Base-by-base conservation (phyloP, 2,888 invertebrate species). In the Drosophila anomalata region DNA sequence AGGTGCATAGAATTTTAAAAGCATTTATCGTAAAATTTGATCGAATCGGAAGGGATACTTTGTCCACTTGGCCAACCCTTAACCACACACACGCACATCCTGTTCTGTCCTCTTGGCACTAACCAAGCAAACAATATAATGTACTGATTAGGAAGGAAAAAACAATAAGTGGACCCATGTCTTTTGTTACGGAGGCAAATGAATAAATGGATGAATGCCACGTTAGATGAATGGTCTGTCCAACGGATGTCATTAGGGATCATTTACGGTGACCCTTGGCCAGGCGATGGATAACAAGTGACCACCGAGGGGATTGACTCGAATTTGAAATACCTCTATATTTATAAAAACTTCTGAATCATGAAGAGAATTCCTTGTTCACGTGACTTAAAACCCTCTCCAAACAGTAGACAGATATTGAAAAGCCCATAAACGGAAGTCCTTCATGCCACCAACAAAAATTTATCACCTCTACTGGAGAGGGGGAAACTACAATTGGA, bases 111-210 rank as follows among this genome's bases (percentile, higher is more conserved):
- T 73, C 72, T 72, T 72, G 68, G 48, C 39, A 47, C 42, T 60
- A 42, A 31, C 42, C 20, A 36, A 36, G 44, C 58, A 67, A 59
- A 81, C 85, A 84, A 80, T 76, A 70, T 52, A 55, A 56, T 57
- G 76, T 78, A 83, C 79, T 89, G 89, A 89, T 89, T 89, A 89
- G 87, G 77, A 88, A 86, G 87, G 79, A 87, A 79, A 89, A 88
- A 90, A 87, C 88, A 88, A 88, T 87, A 83, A 86, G 83, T 75
- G 83, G 77, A 65, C 65, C 54, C 47, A 70, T 55, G 67, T 36
- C 36, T 7, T 7, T 61, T 51, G 50, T 33, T 50, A n/a, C 61
- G 29, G 31, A 29, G 61, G 39, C 61, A 48, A 31, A 41, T 48
- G 48, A 41, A 41, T 50, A 11, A 59, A 59, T 50, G 61, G 48